These are phyloP conservation scores for Lepilemur ruficaudatus DNA, from an alignment of 2,797 vertebrate genomes.

Conservation along the genomic window DNA sequence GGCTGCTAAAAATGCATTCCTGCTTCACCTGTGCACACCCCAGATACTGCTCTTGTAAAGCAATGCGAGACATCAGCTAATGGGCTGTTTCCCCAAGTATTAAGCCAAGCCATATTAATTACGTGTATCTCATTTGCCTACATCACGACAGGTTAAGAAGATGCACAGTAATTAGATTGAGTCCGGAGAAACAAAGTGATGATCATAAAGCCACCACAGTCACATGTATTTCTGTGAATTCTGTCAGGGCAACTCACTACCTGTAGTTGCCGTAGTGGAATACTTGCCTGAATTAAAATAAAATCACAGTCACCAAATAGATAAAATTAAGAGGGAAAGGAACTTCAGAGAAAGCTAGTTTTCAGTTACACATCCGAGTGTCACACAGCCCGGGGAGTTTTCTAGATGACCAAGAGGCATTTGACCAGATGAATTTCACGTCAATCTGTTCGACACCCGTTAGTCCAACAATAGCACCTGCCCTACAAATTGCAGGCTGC, in stretches of 20 bases:
- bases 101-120: rapidly evolving
- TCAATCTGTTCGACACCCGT: neutral
- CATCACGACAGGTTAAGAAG: neutral
- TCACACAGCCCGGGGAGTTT: neutral
- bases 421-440: neutral
- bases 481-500: neutral
- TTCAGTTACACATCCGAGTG: neutral
- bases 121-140: rapidly evolving
- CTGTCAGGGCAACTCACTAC: rapidly evolving
- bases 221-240: neutral
- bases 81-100: rapidly evolving
- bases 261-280: neutral
- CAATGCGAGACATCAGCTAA: neutral
- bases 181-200: neutral
- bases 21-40: neutral
- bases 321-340: neutral
- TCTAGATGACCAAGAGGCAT: neutral
- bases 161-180: rapidly evolving
- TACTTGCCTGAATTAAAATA: neutral
- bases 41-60: neutral
- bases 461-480: rapidly evolving
- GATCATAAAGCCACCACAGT: rapidly evolving
- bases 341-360: neutral
- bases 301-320: neutral
- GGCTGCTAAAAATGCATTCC: neutral